Percentiles rank a stretch among this genome's conserved stretches.
Conservation (phyloP, 2,888 invertebrate genomes). For the Gortyna flavago region DNA sequence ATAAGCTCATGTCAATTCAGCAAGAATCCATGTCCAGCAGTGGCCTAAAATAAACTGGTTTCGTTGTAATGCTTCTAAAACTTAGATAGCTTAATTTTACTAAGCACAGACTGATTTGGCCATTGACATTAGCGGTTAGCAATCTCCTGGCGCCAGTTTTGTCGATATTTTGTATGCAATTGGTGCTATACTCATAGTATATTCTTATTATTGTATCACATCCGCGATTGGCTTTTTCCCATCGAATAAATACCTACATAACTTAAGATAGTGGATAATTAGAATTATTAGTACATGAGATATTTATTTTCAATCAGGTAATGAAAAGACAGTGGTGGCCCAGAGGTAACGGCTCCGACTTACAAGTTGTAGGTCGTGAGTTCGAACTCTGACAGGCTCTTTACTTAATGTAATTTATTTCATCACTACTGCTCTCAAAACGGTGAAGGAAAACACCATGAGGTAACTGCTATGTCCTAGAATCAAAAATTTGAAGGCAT, state of each 20-base stretch:
- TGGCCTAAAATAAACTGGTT: neutral
- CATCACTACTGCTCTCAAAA: neutral
- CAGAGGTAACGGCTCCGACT: neutral
- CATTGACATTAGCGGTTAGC: constrained; percentile 38
- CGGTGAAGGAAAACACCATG: neutral
- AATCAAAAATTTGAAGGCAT: neutral
- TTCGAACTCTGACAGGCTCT: neutral
- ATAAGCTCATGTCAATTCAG: neutral
- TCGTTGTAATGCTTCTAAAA: neutral
- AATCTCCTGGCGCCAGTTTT: constrained; percentile 59
- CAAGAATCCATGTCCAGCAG: neutral
- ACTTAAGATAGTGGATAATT: neutral
- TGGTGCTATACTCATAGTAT: constrained; percentile 80
- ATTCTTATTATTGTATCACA: constrained; percentile 54
- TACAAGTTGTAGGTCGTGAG: neutral
- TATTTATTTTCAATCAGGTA: neutral
- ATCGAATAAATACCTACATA: constrained; percentile 33
- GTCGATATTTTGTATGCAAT: constrained; percentile 74
- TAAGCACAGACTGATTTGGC: neutral
- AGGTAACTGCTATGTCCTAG: neutral
- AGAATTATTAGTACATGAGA: constrained; percentile 26
- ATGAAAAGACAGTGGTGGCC: neutral
- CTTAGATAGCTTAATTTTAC: neutral
- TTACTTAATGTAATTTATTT: neutral
- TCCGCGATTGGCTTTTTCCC: constrained; percentile 48